phyloP scores from a whole-genome alignment of 2,797 vertebrate genomes.

The Argentina silus region DNA sequence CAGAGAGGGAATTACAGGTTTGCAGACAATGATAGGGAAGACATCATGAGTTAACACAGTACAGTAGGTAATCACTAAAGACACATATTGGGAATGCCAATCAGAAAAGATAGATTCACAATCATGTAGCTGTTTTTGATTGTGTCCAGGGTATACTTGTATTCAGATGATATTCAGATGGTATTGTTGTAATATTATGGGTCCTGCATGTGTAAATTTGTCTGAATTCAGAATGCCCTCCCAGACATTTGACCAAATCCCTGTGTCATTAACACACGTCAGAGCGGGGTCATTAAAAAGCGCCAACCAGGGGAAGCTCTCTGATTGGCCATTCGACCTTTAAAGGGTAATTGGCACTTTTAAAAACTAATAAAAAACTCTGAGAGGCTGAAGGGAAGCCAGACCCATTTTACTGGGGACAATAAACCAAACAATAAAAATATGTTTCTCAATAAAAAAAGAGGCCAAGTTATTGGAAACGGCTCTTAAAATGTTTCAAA shows the following conservation, averaged over 20 bases:
- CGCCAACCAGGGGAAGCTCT: slow-evolving; percentile 60
- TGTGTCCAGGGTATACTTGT: no score
- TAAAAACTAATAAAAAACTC: slow-evolving; percentile 72
- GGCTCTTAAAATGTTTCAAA: slow-evolving; percentile 62
- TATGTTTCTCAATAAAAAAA: slow-evolving; percentile 71
- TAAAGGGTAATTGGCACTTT: slow-evolving; percentile 81
- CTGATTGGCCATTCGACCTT: slow-evolving; percentile 79
- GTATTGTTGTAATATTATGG: no score
- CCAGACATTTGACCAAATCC: slow-evolving; percentile 33
- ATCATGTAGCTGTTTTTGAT: no score
- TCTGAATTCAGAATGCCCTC: slow-evolving; percentile 31
- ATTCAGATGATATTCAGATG: no score
- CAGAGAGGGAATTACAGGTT: slow-evolving; percentile 4
- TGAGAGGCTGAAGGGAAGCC: slow-evolving; percentile 62
- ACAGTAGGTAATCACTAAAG: no score
- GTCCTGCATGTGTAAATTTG: no score
- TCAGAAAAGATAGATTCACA: slow-evolving; percentile 8
- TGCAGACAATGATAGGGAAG: slow-evolving; percentile 2
- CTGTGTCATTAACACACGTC: slow-evolving; percentile 53
- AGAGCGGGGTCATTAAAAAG: slow-evolving; percentile 69
- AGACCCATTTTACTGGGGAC: slow-evolving; percentile 65
- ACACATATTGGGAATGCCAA: slow-evolving; percentile 26
- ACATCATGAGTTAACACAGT: not conserved
- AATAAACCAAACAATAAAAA: slow-evolving; percentile 74
- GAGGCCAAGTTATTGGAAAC: slow-evolving; percentile 55